Evolutionary conservation across 2,113 vertebrate species (phyloP).

Genomic region (Protobothrops flavoviridis): DNA sequence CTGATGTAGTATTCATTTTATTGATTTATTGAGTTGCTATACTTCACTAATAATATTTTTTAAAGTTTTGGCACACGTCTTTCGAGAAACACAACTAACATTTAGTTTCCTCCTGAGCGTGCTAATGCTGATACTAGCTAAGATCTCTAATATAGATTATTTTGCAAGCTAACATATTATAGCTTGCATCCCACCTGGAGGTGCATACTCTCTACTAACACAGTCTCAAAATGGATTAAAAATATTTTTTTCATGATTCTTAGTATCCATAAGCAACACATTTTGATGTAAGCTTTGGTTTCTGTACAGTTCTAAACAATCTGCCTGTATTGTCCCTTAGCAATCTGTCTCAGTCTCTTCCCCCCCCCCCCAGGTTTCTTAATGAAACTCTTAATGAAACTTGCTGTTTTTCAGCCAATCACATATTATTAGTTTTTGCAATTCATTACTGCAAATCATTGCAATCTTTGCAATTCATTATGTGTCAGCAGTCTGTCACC

Average conservation of each 20-base stretch:
- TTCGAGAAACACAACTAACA: not conserved
- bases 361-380: not conserved
- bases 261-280: not conserved
- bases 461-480: not conserved
- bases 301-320: not conserved
- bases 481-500: not conserved
- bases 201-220: not conserved
- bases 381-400: not conserved
- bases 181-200: not conserved
- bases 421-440: not conserved
- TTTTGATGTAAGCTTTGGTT: not conserved
- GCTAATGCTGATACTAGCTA: not conserved
- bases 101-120: not conserved
- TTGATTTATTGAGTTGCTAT: not conserved
- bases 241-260: not conserved
- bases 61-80: not conserved
- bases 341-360: not conserved
- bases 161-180: not conserved
- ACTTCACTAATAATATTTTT: not conserved
- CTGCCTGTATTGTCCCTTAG: not conserved
- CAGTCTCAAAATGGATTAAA: not conserved
- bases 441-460: not conserved
- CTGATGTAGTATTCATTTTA: not conserved
- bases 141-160: not conserved
- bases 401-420: not conserved